These are phyloP conservation scores for Karalla daura DNA, from an alignment of 2,797 vertebrate genomes.

Conservation along the genomic window DNA sequence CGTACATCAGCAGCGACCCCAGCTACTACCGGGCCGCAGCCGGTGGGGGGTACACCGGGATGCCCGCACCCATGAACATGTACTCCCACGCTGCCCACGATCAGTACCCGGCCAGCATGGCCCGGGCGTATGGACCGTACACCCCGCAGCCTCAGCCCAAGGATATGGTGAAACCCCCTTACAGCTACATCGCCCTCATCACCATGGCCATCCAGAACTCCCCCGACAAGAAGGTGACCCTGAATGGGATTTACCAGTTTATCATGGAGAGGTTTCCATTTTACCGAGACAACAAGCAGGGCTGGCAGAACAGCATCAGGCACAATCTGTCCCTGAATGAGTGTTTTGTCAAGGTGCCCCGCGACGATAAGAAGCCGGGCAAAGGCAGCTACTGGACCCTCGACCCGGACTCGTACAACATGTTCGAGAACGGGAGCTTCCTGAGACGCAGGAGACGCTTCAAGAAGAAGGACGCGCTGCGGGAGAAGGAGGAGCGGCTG, in stretches of 20 bases:
- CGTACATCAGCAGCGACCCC: conserved; percentile 95
- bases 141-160: conserved; percentile 93
- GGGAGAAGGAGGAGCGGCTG: conserved; percentile 93
- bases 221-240: conserved; percentile 95
- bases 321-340: conserved; percentile 95
- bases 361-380: conserved; percentile 94
- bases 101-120: conserved; percentile 91
- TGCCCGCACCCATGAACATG: conserved; percentile 97
- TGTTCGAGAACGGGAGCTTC: conserved; percentile 97
- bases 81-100: conserved; percentile 93
- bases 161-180: conserved; percentile 97
- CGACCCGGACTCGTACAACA: conserved; percentile 96
- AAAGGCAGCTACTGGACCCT: conserved; percentile 97
- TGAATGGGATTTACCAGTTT: conserved; percentile 98
- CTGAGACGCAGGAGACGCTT: conserved; percentile 91
- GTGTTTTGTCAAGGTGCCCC: conserved; percentile 94
- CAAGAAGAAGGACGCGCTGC: conserved; percentile 95
- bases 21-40: conserved; percentile 93
- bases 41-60: conserved; percentile 95
- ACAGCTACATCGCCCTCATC: conserved; percentile 95
- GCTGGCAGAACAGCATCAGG: conserved; percentile 94
- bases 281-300: conserved; percentile 95
- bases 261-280: conserved; percentile 97
- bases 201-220: conserved; percentile 97
- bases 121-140: conserved; percentile 90